These are phyloP conservation scores for Synchiropus splendidus DNA, from an alignment of 2,113 vertebrate species.

Conservation along the genomic window DNA sequence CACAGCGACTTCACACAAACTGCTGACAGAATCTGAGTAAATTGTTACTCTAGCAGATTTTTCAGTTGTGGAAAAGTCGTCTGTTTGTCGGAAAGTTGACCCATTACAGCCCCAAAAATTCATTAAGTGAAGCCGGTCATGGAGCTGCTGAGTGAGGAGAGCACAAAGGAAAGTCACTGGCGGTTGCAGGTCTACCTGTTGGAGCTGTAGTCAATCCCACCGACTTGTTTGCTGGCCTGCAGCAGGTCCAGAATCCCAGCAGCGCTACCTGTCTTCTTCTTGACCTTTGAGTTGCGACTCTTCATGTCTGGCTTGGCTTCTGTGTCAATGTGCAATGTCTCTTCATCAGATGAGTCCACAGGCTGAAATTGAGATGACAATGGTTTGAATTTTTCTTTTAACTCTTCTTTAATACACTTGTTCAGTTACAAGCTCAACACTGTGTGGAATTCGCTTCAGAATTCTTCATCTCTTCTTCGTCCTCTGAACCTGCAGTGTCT, in stretches of 20 bases:
- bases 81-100: conserved; percentile 36
- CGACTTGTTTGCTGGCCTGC: conserved; percentile 97
- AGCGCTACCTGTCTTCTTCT: conserved; percentile 80
- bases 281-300: conserved; percentile 82
- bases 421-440: no score
- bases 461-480: no score
- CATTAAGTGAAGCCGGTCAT: conserved; percentile 8
- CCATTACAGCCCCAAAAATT: conserved; percentile 26
- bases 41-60: conserved; percentile 35
- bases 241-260: conserved; percentile 90
- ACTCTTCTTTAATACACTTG: no score
- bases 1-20: conserved; percentile 56
- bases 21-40: conserved; percentile 43
- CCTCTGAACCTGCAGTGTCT: no score
- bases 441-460: no score
- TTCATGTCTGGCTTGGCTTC: conserved; percentile 67
- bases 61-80: conserved; percentile 15
- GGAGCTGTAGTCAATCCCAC: conserved; percentile 88
- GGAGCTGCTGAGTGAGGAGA: background rate
- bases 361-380: conserved; percentile 59
- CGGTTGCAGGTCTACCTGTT: conserved; percentile 76
- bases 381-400: no score
- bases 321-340: conserved; percentile 92
- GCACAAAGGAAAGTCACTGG: background rate
- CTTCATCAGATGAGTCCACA: conserved; percentile 88